Evolutionary conservation across 2,888 invertebrate species (phyloP), one percentile per base, ranked within the genome.

Genomic region (Mystacides longicornis): DNA sequence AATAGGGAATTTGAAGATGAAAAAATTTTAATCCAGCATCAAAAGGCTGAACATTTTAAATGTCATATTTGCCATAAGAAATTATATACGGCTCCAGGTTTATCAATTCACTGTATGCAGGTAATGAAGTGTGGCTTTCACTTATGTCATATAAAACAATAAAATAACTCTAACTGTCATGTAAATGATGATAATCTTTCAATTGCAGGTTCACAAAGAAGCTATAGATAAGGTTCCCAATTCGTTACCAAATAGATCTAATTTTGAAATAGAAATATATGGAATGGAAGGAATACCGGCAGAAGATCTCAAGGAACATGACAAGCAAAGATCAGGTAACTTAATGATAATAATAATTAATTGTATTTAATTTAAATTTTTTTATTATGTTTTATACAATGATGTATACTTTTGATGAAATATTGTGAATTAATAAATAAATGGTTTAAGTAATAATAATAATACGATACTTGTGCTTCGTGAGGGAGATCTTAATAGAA

Each of bases 221-320:
- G 94, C 96, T 57, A 94, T 99, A 71, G 98, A 99, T 75, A 97
- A 98, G 81, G 97, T 99, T 70, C 99, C 99, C 64, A 98, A 97
- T 79, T 94, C 98, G 61, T 77, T 98, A 69, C 96, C 97, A 66
- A 94, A 94, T 76, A 85, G 98, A 70, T 94, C 94, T 68, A 96
- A 96, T 78, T 95, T 96, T 70, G 97, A 98, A 78, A 93, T 99
- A 72, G 99, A 99, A 82, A 98, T 99, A 68, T 99, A 99, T 81
- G 99, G 99, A 64, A 99, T 99, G 98, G 98, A 99, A 81, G 99
- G 99, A 65, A 98, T 99, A 67, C 99, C 99, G 23, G 85, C 91
- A 54, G 92, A 90, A 66, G 97, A 98, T 78, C 72, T 95, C 61
- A 89, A 89, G 70, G 93, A 94, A 69, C 97, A 97, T 74, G 96